A percentile compares a stretch with the other conserved stretches of the same genome.
phyloP scores from a whole-genome alignment of 30 jellyfish, hydroid and myxozoan genomes.

The Pseudorhiza aurosa region DNA sequence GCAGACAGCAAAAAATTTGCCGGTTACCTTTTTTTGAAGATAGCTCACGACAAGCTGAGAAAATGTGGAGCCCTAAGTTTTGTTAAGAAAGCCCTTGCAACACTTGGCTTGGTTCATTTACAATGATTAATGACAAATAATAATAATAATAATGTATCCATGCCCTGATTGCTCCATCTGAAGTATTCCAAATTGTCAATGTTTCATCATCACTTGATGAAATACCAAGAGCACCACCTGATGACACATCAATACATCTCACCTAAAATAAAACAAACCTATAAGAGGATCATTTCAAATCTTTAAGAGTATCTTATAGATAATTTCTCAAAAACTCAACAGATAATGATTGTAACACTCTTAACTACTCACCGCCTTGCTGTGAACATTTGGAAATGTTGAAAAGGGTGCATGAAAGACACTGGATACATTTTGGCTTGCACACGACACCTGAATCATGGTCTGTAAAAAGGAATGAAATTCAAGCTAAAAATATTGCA shows the following conservation, averaged over 20 bases:
- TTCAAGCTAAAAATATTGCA: not conserved
- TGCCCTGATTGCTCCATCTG: slow-evolving; percentile 77
- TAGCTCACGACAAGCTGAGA: too few species aligned
- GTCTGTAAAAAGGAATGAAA: slow-evolving; percentile 3
- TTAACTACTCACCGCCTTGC: slow-evolving; percentile 58
- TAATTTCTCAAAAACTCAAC: not conserved
- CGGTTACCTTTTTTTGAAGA: too few species aligned
- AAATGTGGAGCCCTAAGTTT: too few species aligned
- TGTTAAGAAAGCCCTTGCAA: too few species aligned
- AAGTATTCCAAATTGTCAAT: slow-evolving; percentile 75
- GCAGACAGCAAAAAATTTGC: too few species aligned
- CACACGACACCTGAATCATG: not conserved
- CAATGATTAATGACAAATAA: too few species aligned
- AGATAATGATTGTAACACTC: not conserved
- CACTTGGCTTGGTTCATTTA: too few species aligned
- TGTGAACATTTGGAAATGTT: slow-evolving; percentile 56
- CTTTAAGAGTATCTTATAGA: not conserved
- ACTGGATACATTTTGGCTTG: slow-evolving; percentile 44
- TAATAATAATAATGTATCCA: not conserved
- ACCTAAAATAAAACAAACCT: slow-evolving; percentile 10
- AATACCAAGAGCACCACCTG: slow-evolving; percentile 86
- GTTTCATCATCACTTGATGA: slow-evolving; percentile 73
- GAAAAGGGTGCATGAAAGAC: slow-evolving; percentile 56
- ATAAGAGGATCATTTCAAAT: not conserved
- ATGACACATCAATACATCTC: slow-evolving; percentile 66